Evolutionary conservation across 2,113 vertebrate species (phyloP).

Genomic region (Nesoenas mayeri): DNA sequence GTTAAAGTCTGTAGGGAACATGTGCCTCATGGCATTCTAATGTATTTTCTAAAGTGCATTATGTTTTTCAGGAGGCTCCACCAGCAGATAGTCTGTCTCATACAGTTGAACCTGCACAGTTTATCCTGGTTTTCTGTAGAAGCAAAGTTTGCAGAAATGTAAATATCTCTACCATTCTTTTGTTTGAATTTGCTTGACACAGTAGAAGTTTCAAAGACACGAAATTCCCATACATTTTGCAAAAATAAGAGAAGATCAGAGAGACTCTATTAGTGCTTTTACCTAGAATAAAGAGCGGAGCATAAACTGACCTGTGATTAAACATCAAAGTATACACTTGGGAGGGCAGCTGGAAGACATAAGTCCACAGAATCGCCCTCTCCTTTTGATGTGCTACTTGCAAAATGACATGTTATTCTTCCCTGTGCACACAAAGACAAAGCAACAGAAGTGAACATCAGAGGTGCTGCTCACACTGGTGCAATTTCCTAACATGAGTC

Average conservation of each 20-base stretch:
- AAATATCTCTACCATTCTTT: not conserved
- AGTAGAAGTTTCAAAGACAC: not conserved
- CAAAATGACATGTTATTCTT: constrained; percentile 4
- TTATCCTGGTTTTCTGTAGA: not conserved
- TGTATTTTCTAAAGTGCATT: not conserved
- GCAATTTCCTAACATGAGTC: not conserved
- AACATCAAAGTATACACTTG: constrained; percentile 7
- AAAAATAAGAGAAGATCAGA: constrained; percentile 18
- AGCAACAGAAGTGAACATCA: constrained; percentile 1
- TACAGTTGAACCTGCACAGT: not conserved
- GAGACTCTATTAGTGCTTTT: not conserved
- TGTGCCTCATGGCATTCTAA: not conserved
- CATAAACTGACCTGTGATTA: constrained; percentile 7
- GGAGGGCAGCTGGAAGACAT: not conserved
- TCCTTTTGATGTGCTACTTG: constrained; percentile 16
- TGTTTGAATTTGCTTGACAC: not conserved
- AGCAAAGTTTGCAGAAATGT: not conserved
- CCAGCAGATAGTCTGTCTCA: not conserved
- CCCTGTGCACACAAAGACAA: not conserved
- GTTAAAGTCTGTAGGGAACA: not conserved
- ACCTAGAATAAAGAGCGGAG: not conserved
- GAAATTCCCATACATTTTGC: constrained; percentile 3
- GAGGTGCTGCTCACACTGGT: not conserved
- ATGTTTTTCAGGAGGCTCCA: not conserved
- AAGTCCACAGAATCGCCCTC: not conserved